These are phyloP conservation scores for Augochlorella aurata DNA, from an alignment of 2,888 invertebrate genomes.

Conservation along the genomic window DNA sequence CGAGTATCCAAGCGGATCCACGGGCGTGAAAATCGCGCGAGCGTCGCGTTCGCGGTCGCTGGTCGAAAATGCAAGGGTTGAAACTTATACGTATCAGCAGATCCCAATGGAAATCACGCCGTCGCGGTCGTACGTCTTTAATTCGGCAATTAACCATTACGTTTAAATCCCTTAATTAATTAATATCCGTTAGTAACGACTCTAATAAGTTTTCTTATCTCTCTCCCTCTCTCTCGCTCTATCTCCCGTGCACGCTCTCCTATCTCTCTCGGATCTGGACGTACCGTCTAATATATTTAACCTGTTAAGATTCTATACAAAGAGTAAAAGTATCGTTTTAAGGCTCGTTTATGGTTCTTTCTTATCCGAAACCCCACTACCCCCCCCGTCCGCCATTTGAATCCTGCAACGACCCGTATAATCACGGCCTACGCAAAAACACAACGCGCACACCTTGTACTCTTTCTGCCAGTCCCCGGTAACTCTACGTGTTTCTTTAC, in stretches of 20 bases:
- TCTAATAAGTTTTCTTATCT: conserved; percentile 71
- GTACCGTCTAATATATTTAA: conserved; percentile 58
- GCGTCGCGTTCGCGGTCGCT: conserved; percentile 31
- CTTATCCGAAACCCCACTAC: conserved; percentile 28
- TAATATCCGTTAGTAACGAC: conserved; percentile 74
- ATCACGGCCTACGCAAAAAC: conserved; percentile 11
- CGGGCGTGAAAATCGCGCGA: conserved; percentile 1
- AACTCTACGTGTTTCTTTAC: conserved; percentile 65
- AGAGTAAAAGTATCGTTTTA: conserved; percentile 73
- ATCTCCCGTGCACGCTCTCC: conserved; percentile 49
- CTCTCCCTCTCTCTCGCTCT: conserved; percentile 7
- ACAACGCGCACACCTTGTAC: conserved; percentile 36
- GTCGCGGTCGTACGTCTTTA: conserved; percentile 32
- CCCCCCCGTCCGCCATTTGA: background rate
- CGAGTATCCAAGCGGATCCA: background rate
- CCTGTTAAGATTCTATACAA: conserved; percentile 65
- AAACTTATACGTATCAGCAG: conserved; percentile 43
- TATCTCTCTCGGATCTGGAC: conserved; percentile 50
- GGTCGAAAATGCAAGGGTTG: conserved; percentile 41
- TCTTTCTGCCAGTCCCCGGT: conserved; percentile 42
- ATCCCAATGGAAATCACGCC: conserved; percentile 9
- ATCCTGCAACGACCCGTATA: background rate
- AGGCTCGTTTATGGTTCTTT: conserved; percentile 67
- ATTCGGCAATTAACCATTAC: conserved; percentile 61
- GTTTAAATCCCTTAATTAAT: conserved; percentile 69